Evolutionary conservation across 2,797 vertebrate genomes (phyloP), one percentile per base, ranked within the genome.

Genomic region (Sebastes oblongus): DNA sequence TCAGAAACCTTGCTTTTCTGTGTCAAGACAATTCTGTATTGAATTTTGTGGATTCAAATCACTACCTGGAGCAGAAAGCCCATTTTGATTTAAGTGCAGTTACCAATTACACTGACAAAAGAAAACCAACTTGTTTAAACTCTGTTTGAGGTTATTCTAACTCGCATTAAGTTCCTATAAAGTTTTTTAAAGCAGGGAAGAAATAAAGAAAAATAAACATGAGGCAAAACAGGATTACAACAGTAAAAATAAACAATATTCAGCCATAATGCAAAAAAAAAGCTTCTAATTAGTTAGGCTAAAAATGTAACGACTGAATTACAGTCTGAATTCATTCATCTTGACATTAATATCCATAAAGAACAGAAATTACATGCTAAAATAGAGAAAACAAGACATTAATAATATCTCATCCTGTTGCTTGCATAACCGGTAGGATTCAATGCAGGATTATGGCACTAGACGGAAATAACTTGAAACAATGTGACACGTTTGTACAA

Each of bases 381-480:
- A 88, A 88, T 32, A 83, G 56, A 77, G 16, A 62, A 70, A 82
- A 81, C 46, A 54, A 61, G 59, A 79, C 27, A 58, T 54, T 52
- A 72, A 82, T 61, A 81, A 83, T 77, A 82, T 72, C 58, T 65
- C 74, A 69, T 80, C 61, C 32, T 55, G 52, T 2, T 68, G 56
- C 52, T 80, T 85, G 46, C 70, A 75, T 88, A 80, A 86, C 52
- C 7, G 24, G 66, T 3, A 34, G 46, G 54, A 85, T 85, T 87
- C 46, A 54, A 22, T 22, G 59, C n/a, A 66, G 82, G 87, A 89
- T 84, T 86, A 89, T 22, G 27, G 0, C 50, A 69, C 54, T n/a
- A 42, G 39, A 87, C 22, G 12, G 22, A 90, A 91, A 87, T 88
- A 77, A 78, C 65, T 27, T 77, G 6, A 67, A 81, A 79, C 22